Evolutionary conservation across 2,888 invertebrate species (phyloP), one percentile per base, ranked within the genome.

Genomic region (Oegoconia quadripuncta): DNA sequence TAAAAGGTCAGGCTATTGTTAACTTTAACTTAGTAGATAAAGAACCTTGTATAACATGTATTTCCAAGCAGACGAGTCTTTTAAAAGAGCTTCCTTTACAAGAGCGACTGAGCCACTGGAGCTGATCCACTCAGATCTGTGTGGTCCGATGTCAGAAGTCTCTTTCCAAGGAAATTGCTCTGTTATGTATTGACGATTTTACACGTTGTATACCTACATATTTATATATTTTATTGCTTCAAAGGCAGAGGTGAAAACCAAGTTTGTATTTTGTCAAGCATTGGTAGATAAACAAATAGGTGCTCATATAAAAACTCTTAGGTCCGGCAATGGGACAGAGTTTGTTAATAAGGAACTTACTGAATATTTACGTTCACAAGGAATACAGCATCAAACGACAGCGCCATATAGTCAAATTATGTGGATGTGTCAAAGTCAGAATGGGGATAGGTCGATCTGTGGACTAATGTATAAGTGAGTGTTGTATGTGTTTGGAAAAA

Each of bases 271-370:
- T 22, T 40, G 23, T 8, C 34, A 40, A 34, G n/a, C 26, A 13
- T 8, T 39, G 18, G 43, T 53, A 9, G 42, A 45, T 31, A 55
- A 45, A 15, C 47, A 50, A 35, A 42, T 29, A 46, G 12, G 41
- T 27, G 31, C 17, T 12, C 13, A 29, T 7, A 29, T 29, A 5
- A 29, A 29, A n/a, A 29, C 3, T 7, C 6, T 29, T 12, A 3
- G 29, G n/a, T 7, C 6, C 6, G 31, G n/a, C 9, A 31, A 16
- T 9, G 31, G 31, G n/a, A 18, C 17, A n/a, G 18, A 31, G 7
- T 31, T 11, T 11, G 31, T 31, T 3, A 31, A 31, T 18, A 31
- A 31, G 12, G 31, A 31, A 31, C 17, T 31, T 9, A 17, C 31
- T 3, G 11, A 17, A 17, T 18, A 31, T 18, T 16, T 31, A 6